phyloP scores from a whole-genome alignment of 1,140 invertebrate genomes.

The Amyelois transitella region DNA sequence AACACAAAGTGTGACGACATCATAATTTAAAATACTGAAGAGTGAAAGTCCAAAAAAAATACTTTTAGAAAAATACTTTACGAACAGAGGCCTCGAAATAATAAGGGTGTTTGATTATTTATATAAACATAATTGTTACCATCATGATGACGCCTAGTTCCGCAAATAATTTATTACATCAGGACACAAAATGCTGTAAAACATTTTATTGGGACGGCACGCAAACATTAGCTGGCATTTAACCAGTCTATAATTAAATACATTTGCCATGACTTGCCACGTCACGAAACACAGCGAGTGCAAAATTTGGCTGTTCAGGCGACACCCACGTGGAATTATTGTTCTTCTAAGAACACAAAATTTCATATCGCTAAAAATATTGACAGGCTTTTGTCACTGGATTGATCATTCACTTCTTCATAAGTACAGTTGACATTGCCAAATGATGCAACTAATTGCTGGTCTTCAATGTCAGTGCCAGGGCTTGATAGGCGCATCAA shows the following conservation, averaged over 20 bases:
- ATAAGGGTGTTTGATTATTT: too few species aligned
- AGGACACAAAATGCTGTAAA: constrained; percentile 30
- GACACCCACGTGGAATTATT: constrained; percentile 43
- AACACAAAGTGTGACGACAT: too few species aligned
- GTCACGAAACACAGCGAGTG: constrained; percentile 28
- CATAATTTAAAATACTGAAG: too few species aligned
- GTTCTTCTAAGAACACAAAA: constrained; percentile 5
- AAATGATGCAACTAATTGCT: constrained; percentile 35
- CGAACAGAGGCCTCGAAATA: too few species aligned
- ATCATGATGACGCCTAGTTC: not conserved
- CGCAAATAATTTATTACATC: not conserved
- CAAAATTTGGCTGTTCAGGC: constrained; percentile 47
- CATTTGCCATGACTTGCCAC: constrained; percentile 23
- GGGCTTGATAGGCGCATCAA: constrained; percentile 55
- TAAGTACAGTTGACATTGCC: constrained; percentile 25
- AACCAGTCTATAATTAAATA: constrained; percentile 59
- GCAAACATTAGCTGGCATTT: constrained; percentile 62
- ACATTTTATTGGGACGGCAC: constrained; percentile 36
- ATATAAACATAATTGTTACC: too few species aligned
- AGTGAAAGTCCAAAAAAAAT: too few species aligned
- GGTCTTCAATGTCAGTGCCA: constrained; percentile 62
- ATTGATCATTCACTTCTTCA: not conserved
- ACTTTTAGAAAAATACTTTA: too few species aligned
- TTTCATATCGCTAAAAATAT: not conserved
- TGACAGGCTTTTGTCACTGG: not conserved